These are phyloP conservation scores for Machimus atricapillus DNA, from an alignment of 2,888 invertebrate species.

Conservation along the genomic window DNA sequence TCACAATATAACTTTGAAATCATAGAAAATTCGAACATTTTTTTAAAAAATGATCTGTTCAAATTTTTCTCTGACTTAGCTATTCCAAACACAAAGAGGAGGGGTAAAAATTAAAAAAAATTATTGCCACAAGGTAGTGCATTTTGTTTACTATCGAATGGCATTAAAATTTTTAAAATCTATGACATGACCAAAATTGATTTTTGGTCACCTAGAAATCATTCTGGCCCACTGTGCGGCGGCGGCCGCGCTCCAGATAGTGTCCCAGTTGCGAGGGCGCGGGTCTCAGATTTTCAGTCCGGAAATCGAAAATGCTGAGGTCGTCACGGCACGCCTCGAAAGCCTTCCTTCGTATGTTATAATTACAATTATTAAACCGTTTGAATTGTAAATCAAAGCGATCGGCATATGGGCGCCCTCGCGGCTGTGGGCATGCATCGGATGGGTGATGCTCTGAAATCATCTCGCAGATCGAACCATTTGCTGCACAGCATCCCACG, in stretches of 20 bases:
- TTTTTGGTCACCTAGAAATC: no score
- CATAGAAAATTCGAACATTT: no score
- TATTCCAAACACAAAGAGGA: no score
- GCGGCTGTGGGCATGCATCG: conserved; percentile 25
- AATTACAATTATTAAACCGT: conserved; percentile 37
- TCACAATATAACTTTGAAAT: no score
- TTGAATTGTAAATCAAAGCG: conserved; percentile 32
- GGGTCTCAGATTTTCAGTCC: conserved; percentile 1
- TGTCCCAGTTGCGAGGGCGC: conserved; percentile 22
- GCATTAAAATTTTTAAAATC: no score
- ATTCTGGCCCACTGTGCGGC: no score
- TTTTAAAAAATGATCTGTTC: no score
- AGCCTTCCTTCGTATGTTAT: conserved; percentile 27
- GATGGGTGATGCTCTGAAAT: conserved; percentile 27
- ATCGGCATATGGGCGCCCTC: conserved; percentile 13
- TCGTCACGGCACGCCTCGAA: conserved; percentile 26
- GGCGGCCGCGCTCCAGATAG: background rate
- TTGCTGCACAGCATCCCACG: conserved; percentile 30
- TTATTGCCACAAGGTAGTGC: no score
- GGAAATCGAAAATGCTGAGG: conserved; percentile 30
- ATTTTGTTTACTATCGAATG: no score
- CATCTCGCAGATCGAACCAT: conserved; percentile 30
- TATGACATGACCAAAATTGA: no score
- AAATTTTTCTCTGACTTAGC: no score
- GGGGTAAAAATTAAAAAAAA: no score